These are phyloP conservation scores for Druon quercuslanigerum DNA, from an alignment of 1,140 invertebrate genomes.

Conservation along the genomic window DNA sequence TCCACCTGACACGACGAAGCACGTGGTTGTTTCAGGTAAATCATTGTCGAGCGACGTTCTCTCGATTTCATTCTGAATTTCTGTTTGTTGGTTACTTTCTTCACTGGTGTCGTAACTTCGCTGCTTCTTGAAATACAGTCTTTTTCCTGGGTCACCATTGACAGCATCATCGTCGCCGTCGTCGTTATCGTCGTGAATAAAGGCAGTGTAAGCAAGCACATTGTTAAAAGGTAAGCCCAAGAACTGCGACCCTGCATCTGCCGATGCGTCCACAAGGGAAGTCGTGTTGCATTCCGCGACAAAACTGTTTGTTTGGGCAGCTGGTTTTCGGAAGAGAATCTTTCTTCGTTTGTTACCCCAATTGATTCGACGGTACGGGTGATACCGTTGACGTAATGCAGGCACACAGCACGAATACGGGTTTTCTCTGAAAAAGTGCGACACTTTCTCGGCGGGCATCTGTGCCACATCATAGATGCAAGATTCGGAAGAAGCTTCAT, in stretches of 20 bases:
- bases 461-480: background rate
- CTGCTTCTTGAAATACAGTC: conserved; percentile 27
- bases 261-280: conserved; percentile 14
- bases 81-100: background rate
- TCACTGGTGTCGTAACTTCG: conserved; percentile 1
- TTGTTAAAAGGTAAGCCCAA: conserved; percentile 25
- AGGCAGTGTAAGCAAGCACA: conserved; percentile 30
- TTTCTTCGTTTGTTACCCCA: background rate
- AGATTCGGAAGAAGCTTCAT: background rate
- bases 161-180: conserved; percentile 39
- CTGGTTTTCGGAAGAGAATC: conserved; percentile 3
- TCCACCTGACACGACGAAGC: conserved; percentile 27
- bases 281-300: background rate
- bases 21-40: conserved; percentile 32
- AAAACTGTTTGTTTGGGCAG: background rate
- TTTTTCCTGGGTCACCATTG: conserved; percentile 14
- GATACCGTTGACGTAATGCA: background rate
- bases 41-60: background rate
- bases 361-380: background rate
- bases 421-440: background rate
- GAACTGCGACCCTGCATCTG: background rate
- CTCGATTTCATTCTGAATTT: background rate
- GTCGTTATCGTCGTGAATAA: conserved; percentile 50
- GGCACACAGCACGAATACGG: background rate
- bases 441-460: background rate